Conservation (phyloP, 2,113 vertebrate species). For the Protobothrops mucrosquamatus region DNA sequence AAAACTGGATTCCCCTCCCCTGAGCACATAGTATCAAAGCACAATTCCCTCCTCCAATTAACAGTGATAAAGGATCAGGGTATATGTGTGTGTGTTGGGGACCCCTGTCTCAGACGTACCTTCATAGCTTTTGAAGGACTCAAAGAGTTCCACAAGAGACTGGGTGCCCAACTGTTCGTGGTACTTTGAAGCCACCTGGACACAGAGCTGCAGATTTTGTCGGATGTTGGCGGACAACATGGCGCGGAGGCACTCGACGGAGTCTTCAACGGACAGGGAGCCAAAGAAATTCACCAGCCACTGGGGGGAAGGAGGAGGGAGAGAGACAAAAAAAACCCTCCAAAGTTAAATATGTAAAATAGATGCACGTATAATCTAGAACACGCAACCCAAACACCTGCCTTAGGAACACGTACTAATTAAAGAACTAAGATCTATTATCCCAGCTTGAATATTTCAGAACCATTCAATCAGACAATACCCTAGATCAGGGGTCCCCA, state of each 20-base stretch:
- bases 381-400: neutral
- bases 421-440: neutral
- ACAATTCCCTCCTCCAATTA: too few species aligned
- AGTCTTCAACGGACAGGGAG: constrained; percentile 88
- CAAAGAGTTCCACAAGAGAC: constrained; percentile 88
- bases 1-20: too few species aligned
- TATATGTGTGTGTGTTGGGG: too few species aligned
- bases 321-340: neutral
- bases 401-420: neutral
- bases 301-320: constrained; percentile 52
- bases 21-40: too few species aligned
- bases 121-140: constrained; percentile 93
- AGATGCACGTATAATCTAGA: neutral
- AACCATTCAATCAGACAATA: neutral
- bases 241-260: constrained; percentile 85
- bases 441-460: neutral
- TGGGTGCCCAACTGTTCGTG: constrained; percentile 89
- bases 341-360: neutral
- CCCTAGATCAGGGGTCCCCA: too few species aligned
- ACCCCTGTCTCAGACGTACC: constrained; percentile 66
- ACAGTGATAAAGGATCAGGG: too few species aligned
- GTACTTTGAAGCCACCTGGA: constrained; percentile 91
- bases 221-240: constrained; percentile 89
- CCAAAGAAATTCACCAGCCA: constrained; percentile 93
- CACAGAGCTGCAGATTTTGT: constrained; percentile 89